Conservation (phyloP, 1,140 invertebrate species). For the Drosophila santomea region DNA sequence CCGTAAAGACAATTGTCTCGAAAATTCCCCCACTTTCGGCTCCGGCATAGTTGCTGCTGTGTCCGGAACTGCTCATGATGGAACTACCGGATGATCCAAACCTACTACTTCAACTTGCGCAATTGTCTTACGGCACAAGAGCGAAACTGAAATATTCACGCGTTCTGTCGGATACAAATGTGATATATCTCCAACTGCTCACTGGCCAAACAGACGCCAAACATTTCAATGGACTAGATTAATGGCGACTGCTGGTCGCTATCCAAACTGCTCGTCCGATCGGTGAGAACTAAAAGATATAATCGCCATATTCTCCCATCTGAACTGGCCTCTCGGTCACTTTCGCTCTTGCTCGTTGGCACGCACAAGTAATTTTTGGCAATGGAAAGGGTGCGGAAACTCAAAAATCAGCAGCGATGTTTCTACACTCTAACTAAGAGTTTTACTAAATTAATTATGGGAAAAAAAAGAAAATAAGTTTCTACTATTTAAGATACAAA, state of each 20-base stretch:
- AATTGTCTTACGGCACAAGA: conserved; percentile 30
- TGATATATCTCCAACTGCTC: conserved; percentile 54
- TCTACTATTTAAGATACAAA: too few relatives aligned
- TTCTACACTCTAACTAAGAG: conserved; percentile 3
- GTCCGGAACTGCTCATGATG: conserved; percentile 70
- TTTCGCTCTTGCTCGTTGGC: conserved; percentile 5
- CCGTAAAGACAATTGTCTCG: conserved; percentile 63
- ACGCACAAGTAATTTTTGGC: conserved; percentile 71
- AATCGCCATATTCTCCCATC: conserved; percentile 14
- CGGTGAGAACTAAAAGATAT: conserved; percentile 52
- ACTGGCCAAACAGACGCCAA: conserved; percentile 70
- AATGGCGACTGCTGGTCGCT: conserved; percentile 28
- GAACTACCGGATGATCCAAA: not conserved
- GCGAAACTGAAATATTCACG: conserved; percentile 21
- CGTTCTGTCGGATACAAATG: conserved; percentile 43
- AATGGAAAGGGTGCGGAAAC: conserved; percentile 14
- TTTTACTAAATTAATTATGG: too few relatives aligned
- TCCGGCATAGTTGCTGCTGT: conserved; percentile 60
- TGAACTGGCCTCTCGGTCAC: conserved; percentile 16
- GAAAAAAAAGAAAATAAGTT: too few relatives aligned
- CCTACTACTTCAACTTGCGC: conserved; percentile 52
- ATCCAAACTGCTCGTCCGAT: conserved; percentile 40
- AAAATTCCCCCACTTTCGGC: conserved; percentile 58
- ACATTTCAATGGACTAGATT: conserved; percentile 56
- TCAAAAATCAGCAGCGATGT: not conserved